These are phyloP conservation scores for Turnix velox DNA, from an alignment of 2,113 vertebrate genomes.

Conservation along the genomic window DNA sequence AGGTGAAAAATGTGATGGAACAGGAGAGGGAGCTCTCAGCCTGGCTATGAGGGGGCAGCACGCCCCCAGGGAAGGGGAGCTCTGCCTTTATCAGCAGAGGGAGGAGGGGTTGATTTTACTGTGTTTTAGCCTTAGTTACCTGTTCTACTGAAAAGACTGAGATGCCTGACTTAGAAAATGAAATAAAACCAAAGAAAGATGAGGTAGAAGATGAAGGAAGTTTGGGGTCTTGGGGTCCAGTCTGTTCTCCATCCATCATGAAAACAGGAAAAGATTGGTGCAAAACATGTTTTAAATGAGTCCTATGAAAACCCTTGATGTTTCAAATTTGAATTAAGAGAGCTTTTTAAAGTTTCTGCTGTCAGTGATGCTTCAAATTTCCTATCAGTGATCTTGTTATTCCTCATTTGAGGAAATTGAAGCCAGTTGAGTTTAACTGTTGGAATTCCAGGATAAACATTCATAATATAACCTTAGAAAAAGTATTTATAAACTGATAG, in stretches of 20 bases:
- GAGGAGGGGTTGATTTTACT: not conserved
- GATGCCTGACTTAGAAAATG: not conserved
- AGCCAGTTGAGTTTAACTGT: not conserved
- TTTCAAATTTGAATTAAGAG: not conserved
- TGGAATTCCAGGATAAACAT: not conserved
- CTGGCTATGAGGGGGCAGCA: not conserved
- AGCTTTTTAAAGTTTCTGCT: not conserved
- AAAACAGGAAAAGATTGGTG: not conserved
- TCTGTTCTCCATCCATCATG: fast-evolving
- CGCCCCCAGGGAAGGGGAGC: not conserved
- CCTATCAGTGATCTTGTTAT: not conserved
- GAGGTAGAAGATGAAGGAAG: too few species aligned
- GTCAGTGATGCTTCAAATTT: not conserved
- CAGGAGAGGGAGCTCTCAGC: conserved; percentile 46
- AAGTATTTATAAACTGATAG: not conserved
- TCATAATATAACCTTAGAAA: not conserved
- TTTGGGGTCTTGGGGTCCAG: too few species aligned
- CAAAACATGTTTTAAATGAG: not conserved
- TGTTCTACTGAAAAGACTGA: not conserved
- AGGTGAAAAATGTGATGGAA: not conserved
- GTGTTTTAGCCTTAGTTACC: not conserved
- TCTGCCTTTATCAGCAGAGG: not conserved
- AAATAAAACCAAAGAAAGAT: not conserved
- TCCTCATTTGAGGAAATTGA: not conserved
- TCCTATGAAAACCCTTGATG: not conserved